Evolutionary conservation across 2,888 invertebrate species (phyloP), one percentile per base, ranked within the genome.

Genomic region (Flexamia atlantica): DNA sequence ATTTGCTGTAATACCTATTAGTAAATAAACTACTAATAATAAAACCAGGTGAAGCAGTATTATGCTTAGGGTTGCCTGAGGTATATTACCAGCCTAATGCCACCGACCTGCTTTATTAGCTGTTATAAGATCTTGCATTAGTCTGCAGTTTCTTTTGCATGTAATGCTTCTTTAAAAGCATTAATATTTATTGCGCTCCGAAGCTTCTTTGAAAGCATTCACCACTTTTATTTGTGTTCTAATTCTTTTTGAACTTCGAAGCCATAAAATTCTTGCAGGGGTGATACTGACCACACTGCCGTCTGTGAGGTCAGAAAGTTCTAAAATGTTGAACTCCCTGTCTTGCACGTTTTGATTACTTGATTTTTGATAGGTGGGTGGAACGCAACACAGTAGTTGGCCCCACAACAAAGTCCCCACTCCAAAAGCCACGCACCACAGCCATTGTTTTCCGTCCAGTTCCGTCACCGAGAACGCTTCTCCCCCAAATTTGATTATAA

Each of bases 171-270:
- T 50, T 46, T 70, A 82, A n/a, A n/a, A n/a, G n/a, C n/a, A n/a
- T n/a, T n/a, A n/a, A n/a, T n/a, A n/a, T n/a, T n/a, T n/a, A n/a
- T n/a, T n/a, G n/a, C n/a, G n/a, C n/a, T n/a, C n/a, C n/a, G n/a
- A n/a, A n/a, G n/a, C n/a, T 40, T 53, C 53, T 46, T 42, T 70
- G 84, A 88, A 87, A 40, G 88, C 87, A 83, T 87, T 86, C 10
- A 88, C 87, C 12, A 87, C 88, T 50, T 86, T 82, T n/a, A 88
- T 84, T 83, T 92, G 90, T 88, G 93, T 93, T 89, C 93, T 93
- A 84, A 93, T 90, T 88, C 93, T 90, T 25, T 93, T 93, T 85
- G 93, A 90, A 81, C 94, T 93, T 84, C 93, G 90, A 84, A 94
- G 92, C 94, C 94, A 94, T 83, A 94, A 90, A 86, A 94, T 93